Conservation (phyloP, 2,888 invertebrate species). For the Meiosimyza decipiens region DNA sequence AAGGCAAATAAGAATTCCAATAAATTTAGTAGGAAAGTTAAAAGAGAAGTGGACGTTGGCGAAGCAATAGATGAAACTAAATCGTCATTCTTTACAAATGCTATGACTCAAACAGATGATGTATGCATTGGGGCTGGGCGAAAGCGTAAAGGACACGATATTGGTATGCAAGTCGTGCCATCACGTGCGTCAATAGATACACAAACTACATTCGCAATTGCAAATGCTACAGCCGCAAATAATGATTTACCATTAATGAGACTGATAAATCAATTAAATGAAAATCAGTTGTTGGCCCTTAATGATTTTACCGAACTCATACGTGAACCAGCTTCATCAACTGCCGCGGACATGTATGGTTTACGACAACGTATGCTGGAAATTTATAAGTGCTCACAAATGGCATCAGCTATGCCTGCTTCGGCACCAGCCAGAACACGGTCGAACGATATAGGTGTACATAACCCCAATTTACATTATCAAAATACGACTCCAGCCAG, state of each 20-base stretch:
- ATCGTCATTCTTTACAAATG: slow-evolving; percentile 44
- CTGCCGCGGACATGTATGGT: slow-evolving; percentile 43
- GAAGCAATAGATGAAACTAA: slow-evolving; percentile 36
- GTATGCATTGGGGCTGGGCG: slow-evolving; percentile 35
- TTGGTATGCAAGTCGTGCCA: slow-evolving; percentile 41
- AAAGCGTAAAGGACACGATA: slow-evolving; percentile 31
- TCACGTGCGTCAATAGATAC: slow-evolving; percentile 7
- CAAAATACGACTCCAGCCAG: not conserved
- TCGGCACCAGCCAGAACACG: not conserved
- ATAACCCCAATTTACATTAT: not conserved
- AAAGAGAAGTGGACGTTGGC: slow-evolving; percentile 23
- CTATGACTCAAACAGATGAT: slow-evolving; percentile 47
- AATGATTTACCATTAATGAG: slow-evolving; percentile 46
- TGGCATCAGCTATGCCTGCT: slow-evolving; percentile 33
- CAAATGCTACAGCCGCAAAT: slow-evolving; percentile 22
- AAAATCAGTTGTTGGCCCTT: slow-evolving; percentile 47
- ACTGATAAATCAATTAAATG: slow-evolving; percentile 44
- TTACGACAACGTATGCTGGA: slow-evolving; percentile 45
- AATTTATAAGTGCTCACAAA: slow-evolving; percentile 47
- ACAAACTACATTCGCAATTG: slow-evolving; percentile 12
- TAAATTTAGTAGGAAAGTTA: slow-evolving; percentile 37
- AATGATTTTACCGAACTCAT: slow-evolving; percentile 47
- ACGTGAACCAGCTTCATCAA: slow-evolving; percentile 36
- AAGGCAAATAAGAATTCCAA: slow-evolving; percentile 41
- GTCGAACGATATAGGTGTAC: not conserved